Evolutionary conservation across 2,797 vertebrate genomes (phyloP).

Genomic region (Amniataba percoides): DNA sequence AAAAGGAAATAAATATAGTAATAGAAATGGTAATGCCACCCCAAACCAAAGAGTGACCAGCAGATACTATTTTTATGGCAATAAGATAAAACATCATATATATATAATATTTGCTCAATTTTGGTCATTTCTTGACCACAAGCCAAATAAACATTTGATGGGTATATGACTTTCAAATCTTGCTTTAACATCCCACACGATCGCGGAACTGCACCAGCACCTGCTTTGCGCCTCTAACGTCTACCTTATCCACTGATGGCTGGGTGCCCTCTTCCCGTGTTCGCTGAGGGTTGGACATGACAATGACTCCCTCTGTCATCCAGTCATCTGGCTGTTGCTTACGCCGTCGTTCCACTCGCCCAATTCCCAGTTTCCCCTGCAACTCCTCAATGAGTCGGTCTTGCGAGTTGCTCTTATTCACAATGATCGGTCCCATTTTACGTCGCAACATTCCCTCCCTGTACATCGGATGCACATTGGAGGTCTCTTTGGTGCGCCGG

Average conservation of each 20-base stretch:
- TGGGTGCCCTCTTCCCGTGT: slow-evolving; percentile 84
- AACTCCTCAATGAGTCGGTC: slow-evolving; percentile 93
- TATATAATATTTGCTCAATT: slow-evolving; percentile 8
- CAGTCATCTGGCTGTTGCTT: slow-evolving; percentile 90
- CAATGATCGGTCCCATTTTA: slow-evolving; percentile 91
- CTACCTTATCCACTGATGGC: slow-evolving; percentile 95
- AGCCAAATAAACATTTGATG: slow-evolving; percentile 15
- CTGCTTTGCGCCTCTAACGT: slow-evolving; percentile 27
- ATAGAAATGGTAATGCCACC: neutral
- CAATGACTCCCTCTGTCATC: slow-evolving; percentile 92
- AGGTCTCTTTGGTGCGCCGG: slow-evolving; percentile 94
- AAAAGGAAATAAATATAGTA: slow-evolving; percentile 21
- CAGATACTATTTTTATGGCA: neutral
- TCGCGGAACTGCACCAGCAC: neutral
- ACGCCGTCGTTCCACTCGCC: slow-evolving; percentile 82
- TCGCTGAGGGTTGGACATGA: slow-evolving; percentile 90
- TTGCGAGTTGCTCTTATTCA: slow-evolving; percentile 93
- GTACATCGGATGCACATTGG: slow-evolving; percentile 95
- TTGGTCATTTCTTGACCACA: neutral
- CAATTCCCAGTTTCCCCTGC: slow-evolving; percentile 93
- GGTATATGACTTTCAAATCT: slow-evolving; percentile 12
- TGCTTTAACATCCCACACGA: slow-evolving; percentile 11
- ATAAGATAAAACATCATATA: slow-evolving; percentile 10
- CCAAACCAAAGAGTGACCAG: neutral
- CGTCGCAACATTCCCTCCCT: slow-evolving; percentile 90